Evolutionary conservation across 2,113 vertebrate genomes (phyloP).

Genomic region (Acinonyx jubatus): DNA sequence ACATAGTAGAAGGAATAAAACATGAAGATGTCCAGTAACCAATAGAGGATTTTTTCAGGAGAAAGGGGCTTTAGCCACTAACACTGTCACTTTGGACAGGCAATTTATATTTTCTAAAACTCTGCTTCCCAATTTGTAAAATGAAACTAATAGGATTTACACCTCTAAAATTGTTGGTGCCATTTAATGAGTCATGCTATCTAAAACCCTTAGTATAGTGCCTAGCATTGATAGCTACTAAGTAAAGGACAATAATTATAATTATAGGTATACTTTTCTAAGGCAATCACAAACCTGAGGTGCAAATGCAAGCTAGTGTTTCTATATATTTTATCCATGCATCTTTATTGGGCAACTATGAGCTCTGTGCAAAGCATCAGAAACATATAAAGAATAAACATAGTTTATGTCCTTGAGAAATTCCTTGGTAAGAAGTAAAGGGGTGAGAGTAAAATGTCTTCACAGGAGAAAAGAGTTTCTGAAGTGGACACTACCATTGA

Average conservation of each 20-base stretch:
- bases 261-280: background rate
- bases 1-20: background rate
- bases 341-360: background rate
- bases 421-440: background rate
- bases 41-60: background rate
- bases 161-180: background rate
- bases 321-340: background rate
- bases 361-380: background rate
- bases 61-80: background rate
- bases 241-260: background rate
- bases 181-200: background rate
- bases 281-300: background rate
- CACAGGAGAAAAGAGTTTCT: background rate
- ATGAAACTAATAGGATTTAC: background rate
- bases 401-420: background rate
- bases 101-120: slow-evolving; percentile 48
- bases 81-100: background rate
- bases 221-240: background rate
- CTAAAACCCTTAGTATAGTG: background rate
- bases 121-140: slow-evolving; percentile 25
- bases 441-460: background rate
- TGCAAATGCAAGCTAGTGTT: background rate
- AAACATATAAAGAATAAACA: slow-evolving; percentile 19
- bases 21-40: background rate
- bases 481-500: background rate